These are phyloP conservation scores for Erpetoichthys calabaricus DNA, from an alignment of 2,797 vertebrate genomes.

Conservation along the genomic window DNA sequence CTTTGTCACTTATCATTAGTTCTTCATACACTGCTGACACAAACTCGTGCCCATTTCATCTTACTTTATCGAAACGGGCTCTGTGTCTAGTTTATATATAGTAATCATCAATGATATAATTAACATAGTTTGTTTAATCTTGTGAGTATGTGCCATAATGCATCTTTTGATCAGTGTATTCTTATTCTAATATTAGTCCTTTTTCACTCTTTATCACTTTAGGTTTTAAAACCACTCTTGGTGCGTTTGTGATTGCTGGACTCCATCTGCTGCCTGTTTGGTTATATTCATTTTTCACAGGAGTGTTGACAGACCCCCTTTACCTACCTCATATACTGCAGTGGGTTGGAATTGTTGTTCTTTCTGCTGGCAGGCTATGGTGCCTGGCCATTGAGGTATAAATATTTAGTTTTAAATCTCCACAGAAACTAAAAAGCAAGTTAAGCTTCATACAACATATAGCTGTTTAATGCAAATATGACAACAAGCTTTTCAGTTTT, in stretches of 20 bases:
- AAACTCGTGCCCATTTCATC: too few species aligned
- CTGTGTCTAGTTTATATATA: too few species aligned
- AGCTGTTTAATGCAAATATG: too few species aligned
- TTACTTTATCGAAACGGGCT: too few species aligned
- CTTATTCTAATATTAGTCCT: background rate
- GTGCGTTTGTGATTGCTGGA: constrained; percentile 35
- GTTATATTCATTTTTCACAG: constrained; percentile 28
- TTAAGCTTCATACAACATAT: too few species aligned
- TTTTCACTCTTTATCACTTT: too few species aligned
- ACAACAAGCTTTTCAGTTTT: too few species aligned
- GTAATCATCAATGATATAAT: too few species aligned
- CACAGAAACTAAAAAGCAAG: too few species aligned
- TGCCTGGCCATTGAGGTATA: constrained; percentile 37
- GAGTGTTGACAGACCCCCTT: constrained; percentile 17
- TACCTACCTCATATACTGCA: constrained; percentile 26
- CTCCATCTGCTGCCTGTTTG: constrained; percentile 41
- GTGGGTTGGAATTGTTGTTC: constrained; percentile 21
- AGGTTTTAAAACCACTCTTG: constrained; percentile 39
- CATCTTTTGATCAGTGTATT: background rate
- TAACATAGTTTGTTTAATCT: background rate
- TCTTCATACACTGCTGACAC: too few species aligned
- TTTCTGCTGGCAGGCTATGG: constrained; percentile 33
- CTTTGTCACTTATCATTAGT: too few species aligned
- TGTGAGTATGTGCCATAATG: background rate
- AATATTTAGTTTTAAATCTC: too few species aligned